Evolutionary conservation across 2,888 invertebrate genomes (phyloP).

Genomic region (Raillietiella orientalis): DNA sequence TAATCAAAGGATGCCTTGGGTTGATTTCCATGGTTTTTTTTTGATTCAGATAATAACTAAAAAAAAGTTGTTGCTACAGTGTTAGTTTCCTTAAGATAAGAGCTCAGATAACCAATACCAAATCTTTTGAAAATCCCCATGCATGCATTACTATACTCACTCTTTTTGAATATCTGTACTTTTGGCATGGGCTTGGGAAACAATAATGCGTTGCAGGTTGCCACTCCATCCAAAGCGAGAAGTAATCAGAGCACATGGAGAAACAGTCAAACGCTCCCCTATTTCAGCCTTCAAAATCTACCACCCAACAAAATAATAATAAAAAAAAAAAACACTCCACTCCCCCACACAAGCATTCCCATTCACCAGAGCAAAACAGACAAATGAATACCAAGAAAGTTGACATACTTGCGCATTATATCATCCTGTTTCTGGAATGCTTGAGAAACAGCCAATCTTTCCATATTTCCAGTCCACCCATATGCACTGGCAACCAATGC

Average conservation of each 20-base stretch:
- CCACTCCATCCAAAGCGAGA: slow-evolving; percentile 25
- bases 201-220: slow-evolving; percentile 26
- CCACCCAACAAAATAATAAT: neutral
- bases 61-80: no score
- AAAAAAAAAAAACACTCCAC: slow-evolving; percentile 2
- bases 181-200: slow-evolving; percentile 23
- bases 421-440: no score
- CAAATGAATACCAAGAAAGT: no score
- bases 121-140: no score
- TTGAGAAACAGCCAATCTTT: slow-evolving; percentile 21
- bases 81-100: no score
- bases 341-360: no score
- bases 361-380: no score
- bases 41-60: slow-evolving; percentile 46
- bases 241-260: slow-evolving; percentile 24
- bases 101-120: no score
- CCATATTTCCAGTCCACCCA: slow-evolving; percentile 30
- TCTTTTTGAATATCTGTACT: slow-evolving; percentile 18
- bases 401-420: neutral
- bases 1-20: slow-evolving; percentile 79
- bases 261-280: slow-evolving; percentile 20
- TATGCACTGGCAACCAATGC: slow-evolving; percentile 23
- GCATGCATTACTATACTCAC: slow-evolving; percentile 10
- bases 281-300: slow-evolving; percentile 20
- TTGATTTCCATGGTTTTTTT: slow-evolving; percentile 94